A percentile compares a stretch with the other conserved stretches of the same genome.
These are phyloP conservation scores for Marasmarcha lunaedactyla DNA, from an alignment of 2,888 invertebrate genomes.

Conservation along the genomic window DNA sequence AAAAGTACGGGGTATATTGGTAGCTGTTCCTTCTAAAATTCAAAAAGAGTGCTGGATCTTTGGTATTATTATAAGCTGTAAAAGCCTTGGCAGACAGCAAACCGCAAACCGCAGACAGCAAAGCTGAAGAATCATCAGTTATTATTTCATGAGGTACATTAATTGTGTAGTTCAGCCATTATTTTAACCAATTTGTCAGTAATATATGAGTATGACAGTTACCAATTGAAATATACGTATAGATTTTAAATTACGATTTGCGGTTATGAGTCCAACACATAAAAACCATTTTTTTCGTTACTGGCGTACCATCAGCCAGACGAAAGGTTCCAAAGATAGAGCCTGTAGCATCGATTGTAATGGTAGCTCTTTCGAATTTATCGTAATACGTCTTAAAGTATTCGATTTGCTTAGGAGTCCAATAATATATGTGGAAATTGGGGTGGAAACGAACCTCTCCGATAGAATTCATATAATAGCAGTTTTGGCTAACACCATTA, in stretches of 20 bases:
- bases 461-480: slow-evolving; percentile 3
- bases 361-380: too few species aligned
- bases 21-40: slow-evolving; percentile 1
- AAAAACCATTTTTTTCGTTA: slow-evolving; percentile 4
- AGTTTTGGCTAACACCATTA: slow-evolving; percentile 6
- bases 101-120: background rate
- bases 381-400: too few species aligned
- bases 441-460: slow-evolving; percentile 4
- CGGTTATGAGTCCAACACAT: slow-evolving; percentile 4
- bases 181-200: slow-evolving; percentile 4
- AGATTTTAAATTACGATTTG: slow-evolving; percentile 3
- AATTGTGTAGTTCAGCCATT: background rate
- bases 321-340: slow-evolving; percentile 3
- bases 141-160: background rate
- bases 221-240: slow-evolving; percentile 4
- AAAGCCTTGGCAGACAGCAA: too few species aligned
- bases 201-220: slow-evolving; percentile 3
- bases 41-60: slow-evolving; percentile 1
- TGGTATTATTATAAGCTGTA: background rate
- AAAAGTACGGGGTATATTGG: background rate
- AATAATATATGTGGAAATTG: slow-evolving; percentile 3
- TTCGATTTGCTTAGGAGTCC: too few species aligned
- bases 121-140: slow-evolving; percentile 5
- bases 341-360: slow-evolving; percentile 6
- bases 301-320: slow-evolving; percentile 1